Conservation (phyloP, 2,797 vertebrate genomes). For the Myotis planiceps region DNA sequence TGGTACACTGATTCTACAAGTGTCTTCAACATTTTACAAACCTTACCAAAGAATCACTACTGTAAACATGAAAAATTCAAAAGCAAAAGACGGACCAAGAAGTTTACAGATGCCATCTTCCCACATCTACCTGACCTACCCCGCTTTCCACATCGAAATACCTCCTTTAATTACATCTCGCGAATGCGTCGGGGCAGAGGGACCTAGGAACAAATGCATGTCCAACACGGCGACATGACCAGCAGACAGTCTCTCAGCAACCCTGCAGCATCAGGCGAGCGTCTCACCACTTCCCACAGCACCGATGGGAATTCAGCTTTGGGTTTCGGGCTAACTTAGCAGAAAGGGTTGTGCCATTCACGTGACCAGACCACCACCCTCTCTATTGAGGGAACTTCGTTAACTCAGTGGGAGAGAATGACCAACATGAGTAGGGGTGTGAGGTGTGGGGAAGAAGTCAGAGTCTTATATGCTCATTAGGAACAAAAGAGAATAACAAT, state of each 20-base stretch:
- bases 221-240: constrained; percentile 69
- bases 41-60: constrained; percentile 63
- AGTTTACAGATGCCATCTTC: constrained; percentile 74
- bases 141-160: constrained; percentile 73
- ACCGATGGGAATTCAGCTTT: not conserved
- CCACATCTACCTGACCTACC: constrained; percentile 68
- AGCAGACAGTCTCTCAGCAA: constrained; percentile 76
- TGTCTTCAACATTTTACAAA: constrained; percentile 69
- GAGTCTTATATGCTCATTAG: constrained; percentile 58
- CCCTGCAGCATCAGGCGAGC: constrained; percentile 35
- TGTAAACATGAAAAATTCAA: constrained; percentile 75
- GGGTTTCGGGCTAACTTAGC: not conserved
- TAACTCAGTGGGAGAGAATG: constrained; percentile 74
- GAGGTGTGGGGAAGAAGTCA: constrained; percentile 11
- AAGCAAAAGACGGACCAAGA: constrained; percentile 72
- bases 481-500: constrained; percentile 45
- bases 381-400: constrained; percentile 75
- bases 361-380: constrained; percentile 42
- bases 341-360: constrained; percentile 40
- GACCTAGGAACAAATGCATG: constrained; percentile 72
- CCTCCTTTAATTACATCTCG: constrained; percentile 72
- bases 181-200: constrained; percentile 66
- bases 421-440: constrained; percentile 56
- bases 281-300: not conserved
- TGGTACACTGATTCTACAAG: constrained; percentile 74